These are phyloP conservation scores for Aleiodes leptofemur DNA, from an alignment of 2,888 invertebrate genomes.

Conservation along the genomic window DNA sequence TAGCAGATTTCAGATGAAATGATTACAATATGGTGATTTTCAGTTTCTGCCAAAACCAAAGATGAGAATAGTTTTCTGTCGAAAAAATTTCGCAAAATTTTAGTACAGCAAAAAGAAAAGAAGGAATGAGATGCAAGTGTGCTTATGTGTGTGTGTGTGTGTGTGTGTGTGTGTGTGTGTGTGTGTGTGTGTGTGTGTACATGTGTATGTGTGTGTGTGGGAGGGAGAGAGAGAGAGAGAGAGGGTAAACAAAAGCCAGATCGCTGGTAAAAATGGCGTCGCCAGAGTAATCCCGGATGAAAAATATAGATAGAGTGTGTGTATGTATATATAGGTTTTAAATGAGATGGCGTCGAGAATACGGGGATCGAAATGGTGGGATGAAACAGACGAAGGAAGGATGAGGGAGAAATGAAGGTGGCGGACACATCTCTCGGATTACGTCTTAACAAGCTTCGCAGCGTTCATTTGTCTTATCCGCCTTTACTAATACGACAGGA, in stretches of 20 bases:
- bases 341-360: slow-evolving; percentile 27
- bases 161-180: too few relatives aligned
- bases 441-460: slow-evolving; percentile 74
- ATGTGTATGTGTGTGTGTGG: too few relatives aligned
- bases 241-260: slow-evolving; percentile 2
- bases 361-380: slow-evolving; percentile 19
- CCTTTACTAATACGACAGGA: slow-evolving; percentile 73
- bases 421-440: slow-evolving; percentile 72
- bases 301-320: slow-evolving; percentile 7
- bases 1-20: slow-evolving; percentile 30
- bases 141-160: too few relatives aligned
- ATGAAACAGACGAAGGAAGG: slow-evolving; percentile 49
- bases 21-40: slow-evolving; percentile 65
- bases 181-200: too few relatives aligned
- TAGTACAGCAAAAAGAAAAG: background rate
- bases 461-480: slow-evolving; percentile 76
- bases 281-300: slow-evolving; percentile 19
- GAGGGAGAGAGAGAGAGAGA: background rate
- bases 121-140: too few relatives aligned
- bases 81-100: background rate
- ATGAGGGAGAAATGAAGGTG: slow-evolving; percentile 56
- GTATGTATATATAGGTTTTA: slow-evolving; percentile 5
- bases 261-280: slow-evolving; percentile 36
- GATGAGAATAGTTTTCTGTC: background rate
- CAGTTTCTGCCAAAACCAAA: slow-evolving; percentile 47